These are phyloP conservation scores for Phania funesta DNA, from an alignment of 2,888 invertebrate species.

Conservation along the genomic window DNA sequence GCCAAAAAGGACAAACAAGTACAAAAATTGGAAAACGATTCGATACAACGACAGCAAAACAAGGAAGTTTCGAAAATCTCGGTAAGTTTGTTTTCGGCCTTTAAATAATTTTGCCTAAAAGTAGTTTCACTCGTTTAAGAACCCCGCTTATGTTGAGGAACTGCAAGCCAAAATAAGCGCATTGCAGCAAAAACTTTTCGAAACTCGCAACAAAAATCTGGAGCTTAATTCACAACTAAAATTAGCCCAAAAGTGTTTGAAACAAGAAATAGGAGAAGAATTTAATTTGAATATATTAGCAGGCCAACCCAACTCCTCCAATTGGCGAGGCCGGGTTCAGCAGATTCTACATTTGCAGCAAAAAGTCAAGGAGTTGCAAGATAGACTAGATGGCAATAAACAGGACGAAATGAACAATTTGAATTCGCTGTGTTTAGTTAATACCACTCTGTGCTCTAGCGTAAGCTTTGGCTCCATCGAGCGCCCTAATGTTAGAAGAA, in stretches of 20 bases:
- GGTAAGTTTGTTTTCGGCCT: constrained; percentile 10
- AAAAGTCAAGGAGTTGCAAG: constrained; percentile 85
- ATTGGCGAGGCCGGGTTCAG: constrained; percentile 89
- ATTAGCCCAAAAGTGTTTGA: constrained; percentile 86
- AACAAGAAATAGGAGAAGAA: constrained; percentile 88
- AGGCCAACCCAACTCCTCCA: constrained; percentile 82
- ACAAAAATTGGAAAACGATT: constrained; percentile 71
- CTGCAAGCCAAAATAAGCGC: constrained; percentile 81
- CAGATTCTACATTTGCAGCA: constrained; percentile 86
- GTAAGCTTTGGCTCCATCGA: constrained; percentile 68
- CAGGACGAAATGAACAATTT: neutral
- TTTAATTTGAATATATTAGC: constrained; percentile 84
- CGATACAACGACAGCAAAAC: constrained; percentile 70
- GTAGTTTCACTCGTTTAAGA: constrained; percentile 36
- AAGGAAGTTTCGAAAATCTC: constrained; percentile 31
- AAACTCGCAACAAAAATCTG: constrained; percentile 85
- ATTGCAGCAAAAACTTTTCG: constrained; percentile 83
- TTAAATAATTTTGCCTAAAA: neutral
- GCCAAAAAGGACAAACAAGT: constrained; percentile 72
- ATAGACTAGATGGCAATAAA: constrained; percentile 81
- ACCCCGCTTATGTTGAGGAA: constrained; percentile 80
- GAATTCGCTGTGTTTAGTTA: neutral
- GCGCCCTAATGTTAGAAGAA: constrained; percentile 81
- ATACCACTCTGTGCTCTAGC: neutral
- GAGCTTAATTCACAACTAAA: constrained; percentile 87